Conservation (phyloP, 2,888 invertebrate genomes). For the Synanthedon vespiformis region DNA sequence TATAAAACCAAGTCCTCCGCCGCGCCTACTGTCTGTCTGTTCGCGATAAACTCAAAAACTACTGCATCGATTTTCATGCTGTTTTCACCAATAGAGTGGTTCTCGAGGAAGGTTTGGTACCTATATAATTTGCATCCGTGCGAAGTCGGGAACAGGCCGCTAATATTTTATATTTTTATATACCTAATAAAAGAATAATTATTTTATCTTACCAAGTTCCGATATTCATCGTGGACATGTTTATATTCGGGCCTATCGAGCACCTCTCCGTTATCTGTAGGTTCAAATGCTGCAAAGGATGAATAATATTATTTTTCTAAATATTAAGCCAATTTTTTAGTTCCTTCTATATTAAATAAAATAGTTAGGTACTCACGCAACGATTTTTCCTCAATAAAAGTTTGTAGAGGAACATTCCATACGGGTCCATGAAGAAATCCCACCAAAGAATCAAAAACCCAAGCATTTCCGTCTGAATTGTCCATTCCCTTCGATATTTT, state of each 20-base stretch:
- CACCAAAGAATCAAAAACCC: slow-evolving; percentile 93
- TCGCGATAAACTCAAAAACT: too few species aligned
- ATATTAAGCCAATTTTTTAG: neutral
- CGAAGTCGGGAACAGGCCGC: too few species aligned
- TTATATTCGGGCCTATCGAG: slow-evolving; percentile 82
- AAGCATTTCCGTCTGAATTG: slow-evolving; percentile 75
- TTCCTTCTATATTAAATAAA: neutral
- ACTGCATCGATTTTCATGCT: too few species aligned
- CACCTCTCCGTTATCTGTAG: slow-evolving; percentile 72
- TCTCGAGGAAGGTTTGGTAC: too few species aligned
- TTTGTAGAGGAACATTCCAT: slow-evolving; percentile 91
- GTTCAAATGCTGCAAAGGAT: slow-evolving; percentile 82
- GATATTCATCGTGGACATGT: slow-evolving; percentile 86
- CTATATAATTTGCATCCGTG: too few species aligned
- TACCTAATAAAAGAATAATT: neutral
- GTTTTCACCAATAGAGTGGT: too few species aligned
- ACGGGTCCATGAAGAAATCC: slow-evolving; percentile 92
- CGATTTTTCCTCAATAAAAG: slow-evolving; percentile 93
- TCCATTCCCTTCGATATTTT: slow-evolving; percentile 25
- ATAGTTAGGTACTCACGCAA: slow-evolving; percentile 74
- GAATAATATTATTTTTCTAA: slow-evolving; percentile 1
- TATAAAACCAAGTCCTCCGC: too few species aligned
- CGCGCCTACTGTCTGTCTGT: too few species aligned
- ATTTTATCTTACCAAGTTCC: slow-evolving; percentile 77
- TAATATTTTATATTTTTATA: slow-evolving; percentile 3